Conservation (phyloP, 2,888 invertebrate species). For the Myathropa florea region DNA sequence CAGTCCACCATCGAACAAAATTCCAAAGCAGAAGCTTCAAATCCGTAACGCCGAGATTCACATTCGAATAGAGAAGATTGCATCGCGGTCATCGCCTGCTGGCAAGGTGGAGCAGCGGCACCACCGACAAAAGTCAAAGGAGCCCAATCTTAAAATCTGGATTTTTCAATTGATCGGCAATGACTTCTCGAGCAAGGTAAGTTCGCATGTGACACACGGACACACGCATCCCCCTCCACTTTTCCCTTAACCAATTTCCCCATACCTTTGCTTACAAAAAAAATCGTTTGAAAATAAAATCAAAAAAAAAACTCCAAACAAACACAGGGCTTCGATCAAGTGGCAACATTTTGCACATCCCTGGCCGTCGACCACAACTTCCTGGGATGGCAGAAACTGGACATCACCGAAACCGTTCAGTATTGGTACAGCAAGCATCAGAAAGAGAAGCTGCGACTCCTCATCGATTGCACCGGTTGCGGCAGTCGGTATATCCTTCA, state of each 20-base stretch:
- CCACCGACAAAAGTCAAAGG: slow-evolving; percentile 46
- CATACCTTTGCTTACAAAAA: no score
- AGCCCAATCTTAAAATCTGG: slow-evolving; percentile 77
- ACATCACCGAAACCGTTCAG: slow-evolving; percentile 89
- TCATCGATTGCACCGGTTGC: slow-evolving; percentile 93
- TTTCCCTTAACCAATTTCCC: no score
- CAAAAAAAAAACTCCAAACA: neutral
- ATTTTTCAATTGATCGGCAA: slow-evolving; percentile 76
- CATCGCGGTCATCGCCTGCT: neutral
- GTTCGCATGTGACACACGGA: no score
- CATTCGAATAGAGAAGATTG: slow-evolving; percentile 82
- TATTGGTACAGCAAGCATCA: slow-evolving; percentile 85
- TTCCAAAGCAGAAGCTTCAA: slow-evolving; percentile 83
- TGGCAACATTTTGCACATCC: slow-evolving; percentile 83
- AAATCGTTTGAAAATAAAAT: neutral
- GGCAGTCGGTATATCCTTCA: slow-evolving; percentile 87
- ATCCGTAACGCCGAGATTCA: slow-evolving; percentile 91
- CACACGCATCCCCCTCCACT: no score
- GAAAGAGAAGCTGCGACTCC: slow-evolving; percentile 85
- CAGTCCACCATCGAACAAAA: slow-evolving; percentile 85
- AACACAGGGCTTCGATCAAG: slow-evolving; percentile 83
- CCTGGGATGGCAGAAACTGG: slow-evolving; percentile 93
- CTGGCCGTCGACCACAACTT: slow-evolving; percentile 84
- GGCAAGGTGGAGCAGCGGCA: slow-evolving; percentile 3
- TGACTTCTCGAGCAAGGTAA: slow-evolving; percentile 76